Evolutionary conservation across 2,113 vertebrate species (phyloP).

Genomic region (Chlamydotis undulata): DNA sequence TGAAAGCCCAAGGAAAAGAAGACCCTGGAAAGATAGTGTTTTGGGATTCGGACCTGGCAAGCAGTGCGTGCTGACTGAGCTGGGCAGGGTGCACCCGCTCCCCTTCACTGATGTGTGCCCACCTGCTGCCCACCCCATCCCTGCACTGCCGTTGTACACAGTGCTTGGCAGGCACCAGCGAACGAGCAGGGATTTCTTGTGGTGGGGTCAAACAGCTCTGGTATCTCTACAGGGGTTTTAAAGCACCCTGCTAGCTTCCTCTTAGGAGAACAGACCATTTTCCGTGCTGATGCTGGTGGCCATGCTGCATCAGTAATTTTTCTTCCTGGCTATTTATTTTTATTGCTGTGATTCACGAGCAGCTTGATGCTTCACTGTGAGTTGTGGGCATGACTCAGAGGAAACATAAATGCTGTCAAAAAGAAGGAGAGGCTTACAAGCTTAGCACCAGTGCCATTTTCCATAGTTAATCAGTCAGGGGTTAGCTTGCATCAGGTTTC

Average conservation of each 20-base stretch:
- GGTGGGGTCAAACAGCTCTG: not conserved
- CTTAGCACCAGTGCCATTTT: not conserved
- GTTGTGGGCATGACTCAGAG: not conserved
- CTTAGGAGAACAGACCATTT: not conserved
- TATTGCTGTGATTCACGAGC: not conserved
- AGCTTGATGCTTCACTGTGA: not conserved
- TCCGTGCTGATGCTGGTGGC: accelerated
- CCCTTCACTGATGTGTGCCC: accelerated
- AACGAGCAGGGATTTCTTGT: not conserved
- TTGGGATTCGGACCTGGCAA: accelerated
- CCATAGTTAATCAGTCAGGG: accelerated
- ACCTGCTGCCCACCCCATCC: not conserved
- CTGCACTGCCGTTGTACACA: accelerated
- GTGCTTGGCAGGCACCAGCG: accelerated
- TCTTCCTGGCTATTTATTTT: not conserved
- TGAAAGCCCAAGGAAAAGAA: not conserved
- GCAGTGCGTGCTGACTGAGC: not conserved
- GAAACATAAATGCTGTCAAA: not conserved
- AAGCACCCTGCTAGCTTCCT: not conserved
- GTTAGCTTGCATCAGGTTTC: not conserved
- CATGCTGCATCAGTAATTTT: accelerated
- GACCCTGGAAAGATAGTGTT: not conserved
- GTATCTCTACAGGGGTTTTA: not conserved
- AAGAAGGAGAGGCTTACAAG: not conserved
- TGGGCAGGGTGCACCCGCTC: accelerated